A percentile compares a stretch with the other conserved stretches of the same genome.
Conservation (phyloP, 1,140 invertebrate species). For the Drosophila lowei region DNA sequence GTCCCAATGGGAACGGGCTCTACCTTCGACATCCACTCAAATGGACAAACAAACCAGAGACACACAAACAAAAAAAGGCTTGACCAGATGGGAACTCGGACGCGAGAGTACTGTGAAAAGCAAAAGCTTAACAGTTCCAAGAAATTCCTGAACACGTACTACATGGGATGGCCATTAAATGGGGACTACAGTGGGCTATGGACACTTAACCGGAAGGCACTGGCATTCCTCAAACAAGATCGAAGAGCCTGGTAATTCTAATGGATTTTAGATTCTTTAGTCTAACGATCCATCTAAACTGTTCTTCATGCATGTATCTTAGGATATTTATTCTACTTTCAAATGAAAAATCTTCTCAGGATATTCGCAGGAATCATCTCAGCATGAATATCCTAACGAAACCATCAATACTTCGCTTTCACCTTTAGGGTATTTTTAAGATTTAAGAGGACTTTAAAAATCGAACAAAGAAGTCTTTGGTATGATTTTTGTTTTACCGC, state of each 20-base stretch:
- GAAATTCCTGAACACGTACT: slow-evolving; percentile 46
- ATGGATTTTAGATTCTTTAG: too few relatives aligned
- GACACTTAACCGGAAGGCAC: slow-evolving; percentile 29
- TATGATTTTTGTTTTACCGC: too few relatives aligned
- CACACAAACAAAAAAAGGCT: slow-evolving; percentile 31
- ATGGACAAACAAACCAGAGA: slow-evolving; percentile 57
- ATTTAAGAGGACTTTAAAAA: too few relatives aligned
- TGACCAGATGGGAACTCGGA: slow-evolving; percentile 40
- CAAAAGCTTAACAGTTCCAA: slow-evolving; percentile 62
- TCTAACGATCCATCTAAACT: neutral
- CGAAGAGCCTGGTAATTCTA: too few relatives aligned
- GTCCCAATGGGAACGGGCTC: slow-evolving; percentile 42
- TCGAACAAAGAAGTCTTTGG: too few relatives aligned
- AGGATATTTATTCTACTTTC: slow-evolving; percentile 20
- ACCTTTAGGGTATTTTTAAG: too few relatives aligned
- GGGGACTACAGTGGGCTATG: slow-evolving; percentile 43
- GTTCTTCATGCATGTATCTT: slow-evolving; percentile 19
- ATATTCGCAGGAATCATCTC: too few relatives aligned
- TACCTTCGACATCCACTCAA: slow-evolving; percentile 72
- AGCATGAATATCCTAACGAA: too few relatives aligned
- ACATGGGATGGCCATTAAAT: slow-evolving; percentile 55
- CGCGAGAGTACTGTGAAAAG: slow-evolving; percentile 54
- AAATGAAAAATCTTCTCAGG: too few relatives aligned
- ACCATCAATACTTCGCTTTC: too few relatives aligned
- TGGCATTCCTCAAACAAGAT: too few relatives aligned